Evolutionary conservation across 2,888 invertebrate species (phyloP), one percentile per base, ranked within the genome.

Genomic region (Stegana nigrithorax): DNA sequence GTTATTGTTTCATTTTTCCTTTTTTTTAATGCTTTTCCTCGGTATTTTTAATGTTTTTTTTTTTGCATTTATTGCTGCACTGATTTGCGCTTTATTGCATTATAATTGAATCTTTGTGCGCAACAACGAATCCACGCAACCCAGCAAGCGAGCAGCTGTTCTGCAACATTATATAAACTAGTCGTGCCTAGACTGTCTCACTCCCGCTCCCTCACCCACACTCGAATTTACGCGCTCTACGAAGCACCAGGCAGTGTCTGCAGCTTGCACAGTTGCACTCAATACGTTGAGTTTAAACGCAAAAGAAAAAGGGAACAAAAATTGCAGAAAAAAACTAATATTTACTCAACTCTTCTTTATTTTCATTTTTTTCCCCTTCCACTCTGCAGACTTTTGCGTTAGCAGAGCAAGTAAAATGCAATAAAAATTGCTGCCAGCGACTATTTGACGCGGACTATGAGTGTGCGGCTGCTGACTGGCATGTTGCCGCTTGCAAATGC

Each of bases 31-130:
- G 7, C 14, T 14, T 71, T 69, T 71, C 65, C 44, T 59, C 57
- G 61, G 65, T 64, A 60, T 65, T 53, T 62, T 63, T 68, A 63
- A 59, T 59, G 47, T 27, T 62, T 45, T 56, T 36, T 42, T 36
- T 51, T 39, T 65, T 63, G 19, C 53, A 73, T 75, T 77, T 77
- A 73, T 78, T 75, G 73, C 70, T 70, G 71, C 75, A 70, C 71
- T 81, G 80, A 82, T 81, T 82, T 79, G 73, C 75, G 75, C 80
- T 80, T 83, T 77, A 83, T 82, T 82, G 78, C 80, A 78, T 80
- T 81, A 79, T 82, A 83, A 83, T 82, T 82, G 81, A 82, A 82
- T 81, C 75, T 82, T 81, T 72, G 79, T 79, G 78, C 73, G 75
- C 74, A 47, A 74, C 75, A 74, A 74, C 73, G 73, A 77, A 79